Conservation (phyloP, 2,797 vertebrate species). For the Melanotaenia nigrans region DNA sequence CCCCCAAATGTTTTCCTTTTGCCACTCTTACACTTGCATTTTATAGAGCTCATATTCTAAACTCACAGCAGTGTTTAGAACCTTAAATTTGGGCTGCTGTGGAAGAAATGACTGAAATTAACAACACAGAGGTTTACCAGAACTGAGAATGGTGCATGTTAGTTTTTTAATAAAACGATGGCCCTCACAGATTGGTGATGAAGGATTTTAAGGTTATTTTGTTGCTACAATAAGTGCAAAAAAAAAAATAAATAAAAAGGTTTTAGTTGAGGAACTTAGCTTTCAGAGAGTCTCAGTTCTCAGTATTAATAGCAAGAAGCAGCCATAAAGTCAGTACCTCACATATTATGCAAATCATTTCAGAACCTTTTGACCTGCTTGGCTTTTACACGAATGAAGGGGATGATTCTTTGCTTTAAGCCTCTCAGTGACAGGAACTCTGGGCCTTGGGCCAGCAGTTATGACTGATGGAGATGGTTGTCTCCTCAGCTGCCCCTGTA, state of each 20-base stretch:
- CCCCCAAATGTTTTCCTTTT: conserved; percentile 78
- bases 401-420: conserved; percentile 93
- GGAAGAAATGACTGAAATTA: conserved; percentile 39
- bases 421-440: conserved; percentile 94
- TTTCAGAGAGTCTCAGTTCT: conserved; percentile 35
- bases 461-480: conserved; percentile 91
- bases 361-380: conserved; percentile 93
- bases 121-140: conserved; percentile 45
- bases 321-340: conserved; percentile 80
- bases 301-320: conserved; percentile 33
- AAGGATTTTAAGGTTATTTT: conserved; percentile 18
- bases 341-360: conserved; percentile 94
- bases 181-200: conserved; percentile 15
- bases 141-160: conserved; percentile 12
- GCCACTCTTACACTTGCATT: conserved; percentile 68
- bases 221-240: conserved; percentile 29
- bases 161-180: conserved; percentile 30
- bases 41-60: conserved; percentile 62
- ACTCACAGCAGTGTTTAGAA: conserved; percentile 42
- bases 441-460: conserved; percentile 83
- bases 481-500: conserved; percentile 90
- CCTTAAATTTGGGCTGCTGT: conserved; percentile 49
- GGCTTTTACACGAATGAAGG: conserved; percentile 92
- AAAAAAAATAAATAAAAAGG: conserved; percentile 15
- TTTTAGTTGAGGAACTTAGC: conserved; percentile 33